Conservation (phyloP, 2,888 invertebrate species). For the Crocallis elinguaria region DNA sequence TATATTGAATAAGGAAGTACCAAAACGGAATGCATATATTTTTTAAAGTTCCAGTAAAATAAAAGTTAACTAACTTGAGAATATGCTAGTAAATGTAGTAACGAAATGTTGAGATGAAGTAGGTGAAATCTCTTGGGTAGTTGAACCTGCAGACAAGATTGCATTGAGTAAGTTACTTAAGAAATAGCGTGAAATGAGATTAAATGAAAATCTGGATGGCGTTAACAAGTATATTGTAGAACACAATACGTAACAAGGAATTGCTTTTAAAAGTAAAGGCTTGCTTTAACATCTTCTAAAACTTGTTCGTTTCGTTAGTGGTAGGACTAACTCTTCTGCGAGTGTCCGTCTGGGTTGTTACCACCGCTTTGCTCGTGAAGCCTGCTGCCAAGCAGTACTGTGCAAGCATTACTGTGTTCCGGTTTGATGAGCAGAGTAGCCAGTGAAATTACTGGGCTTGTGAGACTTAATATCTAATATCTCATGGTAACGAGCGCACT, state of each 20-base stretch:
- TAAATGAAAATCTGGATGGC: conserved; percentile 10
- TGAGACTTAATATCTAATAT: no score
- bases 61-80: conserved; percentile 37
- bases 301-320: no score
- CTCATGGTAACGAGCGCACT: no score
- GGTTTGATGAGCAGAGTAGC: no score
- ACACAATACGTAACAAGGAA: conserved; percentile 1
- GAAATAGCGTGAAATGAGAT: conserved; percentile 10
- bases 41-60: conserved; percentile 39
- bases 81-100: conserved; percentile 24
- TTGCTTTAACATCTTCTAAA: not conserved
- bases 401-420: no score
- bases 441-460: no score
- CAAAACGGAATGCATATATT: conserved; percentile 40
- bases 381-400: no score
- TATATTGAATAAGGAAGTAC: conserved; percentile 41
- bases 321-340: not conserved
- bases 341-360: no score
- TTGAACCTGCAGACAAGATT: conserved; percentile 27
- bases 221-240: conserved; percentile 6
- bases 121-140: conserved; percentile 27
- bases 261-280: not conserved
- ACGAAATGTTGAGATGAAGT: conserved; percentile 32
- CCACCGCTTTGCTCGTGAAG: no score
- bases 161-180: conserved; percentile 15